Conservation (phyloP, 2,797 vertebrate genomes). For the Sandelia bainsii region DNA sequence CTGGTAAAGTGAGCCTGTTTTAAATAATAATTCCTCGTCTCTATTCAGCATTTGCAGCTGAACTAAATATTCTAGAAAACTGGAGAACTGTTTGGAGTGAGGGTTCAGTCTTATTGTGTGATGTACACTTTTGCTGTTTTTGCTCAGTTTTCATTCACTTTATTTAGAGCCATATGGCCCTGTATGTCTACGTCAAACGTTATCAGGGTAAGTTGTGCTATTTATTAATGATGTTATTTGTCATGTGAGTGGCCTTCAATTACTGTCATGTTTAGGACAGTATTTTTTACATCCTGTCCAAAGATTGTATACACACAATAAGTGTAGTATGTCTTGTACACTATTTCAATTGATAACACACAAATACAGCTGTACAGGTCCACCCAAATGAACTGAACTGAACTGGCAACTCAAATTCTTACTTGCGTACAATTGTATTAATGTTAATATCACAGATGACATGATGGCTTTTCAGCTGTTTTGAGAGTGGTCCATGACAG, state of each 20-base stretch:
- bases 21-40: conserved; percentile 55
- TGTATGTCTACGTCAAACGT: neutral
- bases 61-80: conserved; percentile 2
- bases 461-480: neutral
- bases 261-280: neutral
- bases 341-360: neutral
- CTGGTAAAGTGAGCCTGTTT: conserved; percentile 35
- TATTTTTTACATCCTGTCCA: neutral
- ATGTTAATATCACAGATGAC: neutral
- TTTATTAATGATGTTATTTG: neutral
- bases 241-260: neutral
- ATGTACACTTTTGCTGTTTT: neutral
- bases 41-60: conserved; percentile 12
- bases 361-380: neutral
- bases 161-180: neutral
- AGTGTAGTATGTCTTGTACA: too few relatives aligned
- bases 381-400: neutral
- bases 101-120: neutral
- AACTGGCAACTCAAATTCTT: too few relatives aligned
- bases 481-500: neutral
- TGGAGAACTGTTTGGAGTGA: neutral
- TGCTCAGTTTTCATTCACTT: neutral
- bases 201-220: neutral
- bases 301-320: neutral
- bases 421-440: neutral